Percentiles rank a stretch among this genome's conserved stretches.
Conservation (phyloP, 1,140 invertebrate genomes). For the Drosophila azteca region DNA sequence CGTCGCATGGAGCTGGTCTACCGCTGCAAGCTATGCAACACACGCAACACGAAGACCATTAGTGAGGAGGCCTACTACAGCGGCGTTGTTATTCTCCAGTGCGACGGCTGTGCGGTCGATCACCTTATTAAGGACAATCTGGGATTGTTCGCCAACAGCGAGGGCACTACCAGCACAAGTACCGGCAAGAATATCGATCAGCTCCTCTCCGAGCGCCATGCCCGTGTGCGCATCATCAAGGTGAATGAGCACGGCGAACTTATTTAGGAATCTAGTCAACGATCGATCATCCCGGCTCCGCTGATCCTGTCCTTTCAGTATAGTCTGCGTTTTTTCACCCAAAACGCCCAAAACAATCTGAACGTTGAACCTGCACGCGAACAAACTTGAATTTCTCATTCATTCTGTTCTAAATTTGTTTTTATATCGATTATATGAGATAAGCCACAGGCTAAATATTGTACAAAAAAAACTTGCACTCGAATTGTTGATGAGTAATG, state of each 20-base stretch:
- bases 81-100: slow-evolving; percentile 94
- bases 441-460: slow-evolving; percentile 22
- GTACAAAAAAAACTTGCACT: slow-evolving; percentile 2
- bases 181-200: slow-evolving; percentile 92
- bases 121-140: slow-evolving; percentile 97
- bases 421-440: not conserved
- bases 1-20: slow-evolving; percentile 90
- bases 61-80: slow-evolving; percentile 93
- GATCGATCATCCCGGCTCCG: slow-evolving; percentile 8
- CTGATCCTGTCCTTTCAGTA: slow-evolving; percentile 4
- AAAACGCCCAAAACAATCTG: not conserved
- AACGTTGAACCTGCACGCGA: not conserved
- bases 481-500: slow-evolving; percentile 48
- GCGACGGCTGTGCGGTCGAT: slow-evolving; percentile 93
- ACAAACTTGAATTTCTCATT: not conserved
- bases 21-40: slow-evolving; percentile 93
- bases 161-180: slow-evolving; percentile 87
- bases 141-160: slow-evolving; percentile 90
- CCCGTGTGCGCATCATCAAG: slow-evolving; percentile 84
- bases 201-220: slow-evolving; percentile 91
- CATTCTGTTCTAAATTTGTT: not conserved
- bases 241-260: slow-evolving; percentile 81
- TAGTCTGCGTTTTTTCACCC: too few species aligned
- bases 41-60: slow-evolving; percentile 90
- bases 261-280: slow-evolving; percentile 69